Evolutionary conservation across 2,113 vertebrate species (phyloP), one percentile per base, ranked within the genome.

Genomic region (Conger conger): DNA sequence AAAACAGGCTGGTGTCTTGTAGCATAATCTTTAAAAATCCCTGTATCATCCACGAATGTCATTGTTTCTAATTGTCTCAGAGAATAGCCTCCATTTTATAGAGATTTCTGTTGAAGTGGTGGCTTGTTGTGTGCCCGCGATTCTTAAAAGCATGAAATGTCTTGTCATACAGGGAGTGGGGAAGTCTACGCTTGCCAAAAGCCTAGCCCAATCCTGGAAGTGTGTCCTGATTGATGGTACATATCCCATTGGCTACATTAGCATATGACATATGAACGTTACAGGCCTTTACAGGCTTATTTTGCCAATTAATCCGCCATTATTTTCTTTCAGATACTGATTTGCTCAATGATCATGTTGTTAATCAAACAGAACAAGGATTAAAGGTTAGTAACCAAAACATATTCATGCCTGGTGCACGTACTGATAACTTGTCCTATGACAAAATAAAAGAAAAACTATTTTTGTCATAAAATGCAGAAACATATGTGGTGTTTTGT

Each of bases 191-290:
- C 93, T 99, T 91, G 97, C 96, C 80, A 93, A 85, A 90, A 95
- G 92, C 80, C 86, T 99, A 83, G 91, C 97, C 81, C 92, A 97
- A 63, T 90, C 93, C 35, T 98, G 97, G 97, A 97, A 94, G 37
- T 96, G 96, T 88, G 87, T 97, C 91, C 94, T 95, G 40, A 89
- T 99, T 90, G 96, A 99, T 95, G 97, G 98, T 98, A 95, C 86
- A 85, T 85, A 20, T 0, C 27, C 13, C 79, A 79, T 18, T 53
- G 35, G 13, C n/a, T 20, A 40, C 36, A 5, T 79, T 13, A 4
- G 23, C 5, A 27, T 60, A 16, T 13, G 8, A 30, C 7, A 45
- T 54, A 13, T 33, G 0, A 82, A 11, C 84, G 82, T 42, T 6
- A 9, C 33, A 16, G 4, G 42, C 6, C 60, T n/a, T 33, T 40